phyloP scores from a whole-genome alignment of 2,888 invertebrate genomes.

The Meteorus colon region DNA sequence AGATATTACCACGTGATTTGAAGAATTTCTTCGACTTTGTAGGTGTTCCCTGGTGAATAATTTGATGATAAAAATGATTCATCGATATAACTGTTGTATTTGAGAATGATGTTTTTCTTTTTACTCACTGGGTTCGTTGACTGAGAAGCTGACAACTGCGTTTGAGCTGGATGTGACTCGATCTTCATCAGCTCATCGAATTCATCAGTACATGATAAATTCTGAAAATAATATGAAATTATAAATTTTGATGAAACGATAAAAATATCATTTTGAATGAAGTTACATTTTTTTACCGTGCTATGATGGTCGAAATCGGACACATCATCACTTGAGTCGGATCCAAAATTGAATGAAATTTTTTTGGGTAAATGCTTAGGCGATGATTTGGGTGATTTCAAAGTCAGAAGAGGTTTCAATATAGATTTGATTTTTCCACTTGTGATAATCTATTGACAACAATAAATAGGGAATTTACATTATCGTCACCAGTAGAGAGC shows the following conservation, averaged over 20 bases:
- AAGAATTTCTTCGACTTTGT: constrained; percentile 40
- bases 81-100: background rate
- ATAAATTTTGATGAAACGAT: background rate
- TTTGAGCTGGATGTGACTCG: background rate
- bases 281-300: background rate
- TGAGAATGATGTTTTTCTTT: background rate
- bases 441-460: background rate
- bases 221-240: background rate
- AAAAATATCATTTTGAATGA: background rate
- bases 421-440: constrained; percentile 7
- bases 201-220: background rate
- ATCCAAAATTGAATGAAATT: constrained; percentile 24
- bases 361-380: constrained; percentile 11
- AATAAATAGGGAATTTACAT: background rate
- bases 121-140: background rate
- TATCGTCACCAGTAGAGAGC: too few relatives aligned
- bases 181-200: background rate
- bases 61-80: background rate
- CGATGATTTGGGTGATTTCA: constrained; percentile 7
- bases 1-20: constrained; percentile 40
- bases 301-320: background rate
- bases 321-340: background rate
- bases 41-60: background rate
- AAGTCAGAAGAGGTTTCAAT: background rate
- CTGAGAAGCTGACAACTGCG: background rate